Base-by-base conservation (phyloP, 1,140 invertebrate species). In the Penaeus indicus region DNA sequence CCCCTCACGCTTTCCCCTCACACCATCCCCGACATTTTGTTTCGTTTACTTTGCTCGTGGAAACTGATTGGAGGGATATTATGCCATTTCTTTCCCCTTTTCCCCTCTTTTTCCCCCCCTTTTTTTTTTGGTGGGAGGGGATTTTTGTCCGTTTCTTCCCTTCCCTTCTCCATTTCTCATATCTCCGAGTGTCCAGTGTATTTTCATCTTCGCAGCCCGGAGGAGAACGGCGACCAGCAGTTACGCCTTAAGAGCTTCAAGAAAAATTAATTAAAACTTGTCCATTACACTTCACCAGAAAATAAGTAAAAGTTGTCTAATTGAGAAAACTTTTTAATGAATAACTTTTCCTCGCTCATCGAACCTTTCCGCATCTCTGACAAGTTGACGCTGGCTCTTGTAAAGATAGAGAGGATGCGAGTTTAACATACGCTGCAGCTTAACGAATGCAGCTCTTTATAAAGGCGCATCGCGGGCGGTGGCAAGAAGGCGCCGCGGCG, bases 251-350 rank as follows among this genome's bases (percentile, higher is more conserved):
- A 83, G 54, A 88, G 64, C 86, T 27, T 64, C n/a, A 83, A 88
- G 86, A 88, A 88, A 88, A 82, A 88, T 88, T 83, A 82, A 88
- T 88, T 88, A 88, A 88, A 88, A 88, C 86, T 88, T 88, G 86
- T 75, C 86, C 86, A 88, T 88, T 88, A 83, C 86, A 83, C 86
- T 88, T 77, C 79, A 88, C 79, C 86, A 82, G 86, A 88, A 88
- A 88, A 88, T 88, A 88, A 88, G 86, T 88, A 88, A 88, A 88
- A 88, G 86, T 88, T 88, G 80, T 83, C 86, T 88, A 88, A 88
- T 88, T 88, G 86, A 88, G 80, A 88, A 88, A 88, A 88, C 86
- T 88, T 88, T 88, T 88, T 88, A 88, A 88, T 83, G 86, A 88
- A 88, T 88, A 88, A 88, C 79, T 88, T 88, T 83, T 80, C 62